Percentiles rank a stretch among this genome's conserved stretches.
phyloP scores from a whole-genome alignment of 2,888 invertebrate genomes.

The Chymomyza fuscimana region DNA sequence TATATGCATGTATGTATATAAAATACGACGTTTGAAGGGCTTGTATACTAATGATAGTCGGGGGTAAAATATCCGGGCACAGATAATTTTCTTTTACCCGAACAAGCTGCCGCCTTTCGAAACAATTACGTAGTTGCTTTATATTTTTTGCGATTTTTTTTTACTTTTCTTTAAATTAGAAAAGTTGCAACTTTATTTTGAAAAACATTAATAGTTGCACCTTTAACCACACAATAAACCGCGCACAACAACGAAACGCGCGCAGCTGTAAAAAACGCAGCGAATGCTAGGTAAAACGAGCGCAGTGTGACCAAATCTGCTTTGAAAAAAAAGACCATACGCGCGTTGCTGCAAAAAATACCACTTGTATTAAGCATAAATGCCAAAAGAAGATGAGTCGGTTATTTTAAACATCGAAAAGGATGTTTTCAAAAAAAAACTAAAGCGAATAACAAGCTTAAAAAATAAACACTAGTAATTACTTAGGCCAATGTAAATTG shows the following conservation, averaged over 20 bases:
- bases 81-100: background rate
- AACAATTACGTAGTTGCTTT: background rate
- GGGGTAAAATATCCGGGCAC: background rate
- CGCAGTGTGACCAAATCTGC: background rate
- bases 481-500: no score
- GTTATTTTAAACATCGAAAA: no score
- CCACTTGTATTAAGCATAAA: background rate
- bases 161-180: background rate
- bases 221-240: constrained; percentile 26
- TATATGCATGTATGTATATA: background rate
- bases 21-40: background rate
- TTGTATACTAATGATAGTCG: background rate
- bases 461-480: no score
- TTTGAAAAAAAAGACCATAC: background rate
- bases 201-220: constrained; percentile 14
- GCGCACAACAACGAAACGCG: constrained; percentile 29
- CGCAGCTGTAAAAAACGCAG: constrained; percentile 18
- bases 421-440: no score
- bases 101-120: background rate
- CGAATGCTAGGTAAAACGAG: constrained; percentile 8
- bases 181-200: constrained; percentile 18
- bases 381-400: no score
- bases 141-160: background rate
- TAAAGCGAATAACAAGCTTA: no score
- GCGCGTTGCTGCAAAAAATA: background rate